phyloP scores from a whole-genome alignment of 2,797 vertebrate genomes.

The Catharus ustulatus region DNA sequence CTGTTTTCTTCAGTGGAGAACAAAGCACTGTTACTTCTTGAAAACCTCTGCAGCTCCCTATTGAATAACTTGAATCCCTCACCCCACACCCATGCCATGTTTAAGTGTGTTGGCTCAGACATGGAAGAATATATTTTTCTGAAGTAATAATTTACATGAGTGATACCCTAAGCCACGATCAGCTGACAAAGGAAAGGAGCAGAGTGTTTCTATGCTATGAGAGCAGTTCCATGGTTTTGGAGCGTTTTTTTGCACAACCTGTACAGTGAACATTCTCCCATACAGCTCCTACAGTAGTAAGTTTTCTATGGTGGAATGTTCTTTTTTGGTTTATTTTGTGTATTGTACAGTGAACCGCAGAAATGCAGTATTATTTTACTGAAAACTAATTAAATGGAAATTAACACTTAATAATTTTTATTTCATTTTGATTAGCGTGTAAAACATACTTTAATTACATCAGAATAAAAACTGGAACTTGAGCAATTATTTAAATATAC shows the following conservation, averaged over 20 bases:
- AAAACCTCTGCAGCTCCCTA: background rate
- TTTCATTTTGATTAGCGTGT: slow-evolving; percentile 30
- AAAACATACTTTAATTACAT: slow-evolving; percentile 18
- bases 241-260: background rate
- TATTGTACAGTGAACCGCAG: background rate
- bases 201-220: background rate
- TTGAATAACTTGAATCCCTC: background rate
- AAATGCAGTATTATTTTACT: slow-evolving; percentile 7
- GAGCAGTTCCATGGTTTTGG: background rate
- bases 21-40: background rate
- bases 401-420: slow-evolving; percentile 21
- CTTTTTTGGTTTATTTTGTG: background rate
- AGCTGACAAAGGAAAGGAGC: background rate
- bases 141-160: background rate
- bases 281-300: background rate
- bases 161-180: background rate
- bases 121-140: background rate
- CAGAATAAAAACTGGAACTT: slow-evolving; percentile 41
- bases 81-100: background rate
- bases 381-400: slow-evolving; percentile 6
- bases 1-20: background rate
- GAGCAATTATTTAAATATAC: slow-evolving; percentile 56
- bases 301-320: background rate
- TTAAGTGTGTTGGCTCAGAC: background rate
- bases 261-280: background rate